phyloP scores from a whole-genome alignment of 2,888 invertebrate species.

The Periphyllus acericola region DNA sequence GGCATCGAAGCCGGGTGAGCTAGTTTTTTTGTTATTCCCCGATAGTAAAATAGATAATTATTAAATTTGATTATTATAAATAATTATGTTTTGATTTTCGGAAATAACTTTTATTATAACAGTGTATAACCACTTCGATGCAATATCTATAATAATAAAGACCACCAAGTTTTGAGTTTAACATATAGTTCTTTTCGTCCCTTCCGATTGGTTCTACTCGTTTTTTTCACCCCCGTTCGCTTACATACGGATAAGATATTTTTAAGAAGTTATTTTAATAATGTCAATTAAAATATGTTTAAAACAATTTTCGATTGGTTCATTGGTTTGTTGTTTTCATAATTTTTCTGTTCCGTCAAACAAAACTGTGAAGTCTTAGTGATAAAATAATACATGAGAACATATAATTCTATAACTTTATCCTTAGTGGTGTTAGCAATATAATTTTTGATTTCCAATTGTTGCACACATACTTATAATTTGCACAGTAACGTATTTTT shows the following conservation, averaged over 20 bases:
- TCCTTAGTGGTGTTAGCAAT: no score
- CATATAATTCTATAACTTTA: no score
- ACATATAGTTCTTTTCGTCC: not conserved
- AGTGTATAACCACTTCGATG: not conserved
- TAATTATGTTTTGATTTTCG: not conserved
- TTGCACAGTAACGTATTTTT: no score
- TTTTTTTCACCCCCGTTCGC: not conserved
- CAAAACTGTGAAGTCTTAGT: no score
- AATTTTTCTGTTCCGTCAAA: no score
- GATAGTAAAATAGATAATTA: not conserved
- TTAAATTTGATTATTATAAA: not conserved
- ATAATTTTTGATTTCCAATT: no score
- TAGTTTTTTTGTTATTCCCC: slow-evolving; percentile 7
- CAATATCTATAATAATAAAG: not conserved
- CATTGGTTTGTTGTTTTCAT: not conserved
- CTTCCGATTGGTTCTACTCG: not conserved
- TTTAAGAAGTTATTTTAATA: slow-evolving; percentile 23
- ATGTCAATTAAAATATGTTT: slow-evolving; percentile 36
- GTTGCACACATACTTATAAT: no score
- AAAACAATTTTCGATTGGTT: not conserved
- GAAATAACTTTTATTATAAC: not conserved
- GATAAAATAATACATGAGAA: no score
- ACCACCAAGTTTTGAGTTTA: not conserved
- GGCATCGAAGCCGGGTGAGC: not conserved
- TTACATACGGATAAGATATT: slow-evolving; percentile 13